Evolutionary conservation across 30 jellyfish, hydroid and myxozoan genomes (phyloP), one percentile per base, ranked within the genome.

Genomic region (Phacellophora camtschatica): DNA sequence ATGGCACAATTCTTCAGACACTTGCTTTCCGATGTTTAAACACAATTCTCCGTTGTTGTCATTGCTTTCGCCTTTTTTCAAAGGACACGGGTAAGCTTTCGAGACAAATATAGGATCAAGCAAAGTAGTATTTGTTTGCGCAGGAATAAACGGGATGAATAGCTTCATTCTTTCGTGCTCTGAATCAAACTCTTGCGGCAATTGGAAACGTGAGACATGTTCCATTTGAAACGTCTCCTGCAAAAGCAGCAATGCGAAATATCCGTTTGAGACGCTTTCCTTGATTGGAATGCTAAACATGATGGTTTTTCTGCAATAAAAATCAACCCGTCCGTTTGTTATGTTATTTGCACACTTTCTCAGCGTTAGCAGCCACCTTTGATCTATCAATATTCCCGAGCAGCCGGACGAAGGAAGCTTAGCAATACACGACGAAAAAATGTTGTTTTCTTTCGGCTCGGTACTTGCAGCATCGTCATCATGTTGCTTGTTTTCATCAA

Each of bases 31-130:
- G 33, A 68, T 22, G 2, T 34, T 7, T 56, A 80, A 80, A 65
- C 91, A 80, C 0, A 80, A 23, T 49, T 54, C 61, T 16, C 57
- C 79, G 23, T 51, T 51, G 50, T 23, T 42, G 23, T 51, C 50
- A 41, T 23, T 42, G 24, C 13, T 43, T 27, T 45, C 19, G 32
- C 63, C 63, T 43, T 62, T 68, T 31, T 77, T 46, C 39, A 39
- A 49, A 39, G 68, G 56, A 61, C 91, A 80, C 34, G 55, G 57
- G 51, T 65, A 68, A n/a, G 69, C 71, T 10, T 45, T 71, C 16
- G 85, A 49, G 51, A 66, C 77, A 80, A 80, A 64, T 49, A 80
- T 54, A 29, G 76, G 58, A 62, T 59, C 81, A n/a, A 42, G 34
- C 24, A 65, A 12, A 12, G 70, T 31, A 15, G 50, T 62, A 5